Evolutionary conservation across 2,797 vertebrate species (phyloP).

Genomic region (Melopsittacus undulatus): DNA sequence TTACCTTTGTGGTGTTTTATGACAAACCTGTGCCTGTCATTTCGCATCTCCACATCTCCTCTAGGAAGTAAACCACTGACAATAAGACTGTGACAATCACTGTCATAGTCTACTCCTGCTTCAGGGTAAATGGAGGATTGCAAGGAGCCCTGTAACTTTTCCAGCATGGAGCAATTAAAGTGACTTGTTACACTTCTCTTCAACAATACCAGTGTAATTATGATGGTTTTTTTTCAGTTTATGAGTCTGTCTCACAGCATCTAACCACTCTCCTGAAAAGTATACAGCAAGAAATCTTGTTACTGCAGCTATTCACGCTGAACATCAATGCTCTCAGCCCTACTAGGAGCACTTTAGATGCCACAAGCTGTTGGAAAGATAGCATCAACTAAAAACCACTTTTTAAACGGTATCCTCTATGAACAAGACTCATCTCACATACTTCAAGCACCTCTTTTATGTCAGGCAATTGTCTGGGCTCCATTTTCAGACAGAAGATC

Average conservation of each 20-base stretch:
- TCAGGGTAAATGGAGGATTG: not conserved
- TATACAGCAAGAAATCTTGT: not conserved
- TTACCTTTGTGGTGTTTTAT: not conserved
- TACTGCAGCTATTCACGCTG: not conserved
- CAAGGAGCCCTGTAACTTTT: not conserved
- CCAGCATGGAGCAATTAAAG: not conserved
- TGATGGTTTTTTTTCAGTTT: not conserved
- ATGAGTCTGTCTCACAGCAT: not conserved
- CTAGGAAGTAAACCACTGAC: not conserved
- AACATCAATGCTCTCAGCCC: not conserved
- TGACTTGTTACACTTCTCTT: not conserved
- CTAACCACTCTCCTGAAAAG: not conserved
- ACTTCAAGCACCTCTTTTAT: not conserved
- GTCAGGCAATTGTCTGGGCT: not conserved
- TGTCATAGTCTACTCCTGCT: not conserved
- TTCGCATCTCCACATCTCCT: not conserved
- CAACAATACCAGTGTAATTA: not conserved
- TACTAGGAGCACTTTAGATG: not conserved
- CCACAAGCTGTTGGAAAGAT: not conserved
- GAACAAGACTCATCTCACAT: not conserved
- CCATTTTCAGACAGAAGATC: not conserved
- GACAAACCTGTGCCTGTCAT: not conserved
- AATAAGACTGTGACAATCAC: not conserved
- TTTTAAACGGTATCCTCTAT: not conserved
- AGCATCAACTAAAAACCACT: not conserved